Evolutionary conservation across 1,140 invertebrate species (phyloP).

Genomic region (Lycorma delicatula): DNA sequence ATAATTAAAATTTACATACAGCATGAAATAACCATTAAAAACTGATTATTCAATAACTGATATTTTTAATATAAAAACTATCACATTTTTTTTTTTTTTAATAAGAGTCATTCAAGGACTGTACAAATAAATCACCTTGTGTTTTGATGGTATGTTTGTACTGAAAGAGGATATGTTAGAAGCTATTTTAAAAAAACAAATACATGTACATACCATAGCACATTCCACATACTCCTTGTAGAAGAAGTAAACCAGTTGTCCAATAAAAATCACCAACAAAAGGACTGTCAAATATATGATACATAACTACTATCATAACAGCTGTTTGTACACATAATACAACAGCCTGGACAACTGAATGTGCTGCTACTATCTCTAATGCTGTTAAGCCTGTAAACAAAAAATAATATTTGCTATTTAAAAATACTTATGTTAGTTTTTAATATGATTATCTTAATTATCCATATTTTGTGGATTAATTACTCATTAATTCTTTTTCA

Average conservation of each 20-base stretch:
- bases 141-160: background rate
- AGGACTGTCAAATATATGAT: conserved; percentile 41
- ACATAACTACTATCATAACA: conserved; percentile 64
- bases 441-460: too few relatives aligned
- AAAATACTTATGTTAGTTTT: too few relatives aligned
- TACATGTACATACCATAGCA: conserved; percentile 39
- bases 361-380: conserved; percentile 70
- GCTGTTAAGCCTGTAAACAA: conserved; percentile 62
- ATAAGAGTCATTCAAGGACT: background rate
- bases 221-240: conserved; percentile 49
- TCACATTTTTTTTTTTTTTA: background rate
- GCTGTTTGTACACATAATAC: conserved; percentile 75
- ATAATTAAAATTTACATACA: too few relatives aligned
- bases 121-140: background rate
- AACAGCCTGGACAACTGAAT: conserved; percentile 76
- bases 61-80: background rate
- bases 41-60: too few relatives aligned
- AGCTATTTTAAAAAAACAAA: background rate
- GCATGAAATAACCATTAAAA: too few relatives aligned
- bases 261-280: conserved; percentile 41
- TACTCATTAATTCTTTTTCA: too few relatives aligned
- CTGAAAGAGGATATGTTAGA: background rate
- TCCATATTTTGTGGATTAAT: too few relatives aligned
- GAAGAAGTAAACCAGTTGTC: conserved; percentile 42
- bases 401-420: too few relatives aligned